A percentile compares a stretch with the other conserved stretches of the same genome.
Conservation (phyloP, 2,113 vertebrate genomes). For the Mugil cephalus region DNA sequence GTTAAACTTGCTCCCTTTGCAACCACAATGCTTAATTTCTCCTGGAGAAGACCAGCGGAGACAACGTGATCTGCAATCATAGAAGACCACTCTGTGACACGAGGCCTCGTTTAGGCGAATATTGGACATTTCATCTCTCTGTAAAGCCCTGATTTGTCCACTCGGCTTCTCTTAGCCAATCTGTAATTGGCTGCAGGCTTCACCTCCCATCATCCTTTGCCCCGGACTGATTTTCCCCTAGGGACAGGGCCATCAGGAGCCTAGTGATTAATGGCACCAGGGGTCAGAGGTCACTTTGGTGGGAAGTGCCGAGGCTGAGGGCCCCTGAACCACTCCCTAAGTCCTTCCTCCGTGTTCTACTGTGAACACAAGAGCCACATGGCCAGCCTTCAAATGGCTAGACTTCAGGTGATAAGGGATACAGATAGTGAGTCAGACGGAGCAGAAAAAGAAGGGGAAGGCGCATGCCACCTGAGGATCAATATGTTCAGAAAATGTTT, state of each 20-base stretch:
- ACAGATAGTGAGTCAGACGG: constrained; percentile 31
- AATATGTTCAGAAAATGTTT: neutral
- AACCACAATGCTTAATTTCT: neutral
- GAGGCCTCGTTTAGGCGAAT: constrained; percentile 30
- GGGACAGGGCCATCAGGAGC: constrained; percentile 83
- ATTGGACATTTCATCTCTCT: constrained; percentile 62
- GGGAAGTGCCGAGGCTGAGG: constrained; percentile 79
- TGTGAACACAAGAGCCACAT: constrained; percentile 55
- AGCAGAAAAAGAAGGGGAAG: neutral
- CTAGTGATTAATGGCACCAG: constrained; percentile 84
- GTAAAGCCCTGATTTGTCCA: constrained; percentile 72
- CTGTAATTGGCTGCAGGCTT: constrained; percentile 84
- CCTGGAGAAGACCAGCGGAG: neutral
- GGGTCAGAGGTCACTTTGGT: constrained; percentile 80
- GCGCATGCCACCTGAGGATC: neutral
- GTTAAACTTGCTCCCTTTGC: constrained; percentile 9
- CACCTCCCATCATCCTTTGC: constrained; percentile 85
- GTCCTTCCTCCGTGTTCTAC: constrained; percentile 72
- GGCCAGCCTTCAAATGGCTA: constrained; percentile 57
- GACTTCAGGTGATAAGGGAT: constrained; percentile 59
- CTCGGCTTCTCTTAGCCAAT: constrained; percentile 53
- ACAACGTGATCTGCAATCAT: constrained; percentile 5
- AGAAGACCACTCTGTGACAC: neutral
- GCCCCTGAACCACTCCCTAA: constrained; percentile 77
- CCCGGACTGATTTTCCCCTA: constrained; percentile 82